Evolutionary conservation across 2,113 vertebrate genomes (phyloP).

Genomic region (Naja naja): DNA sequence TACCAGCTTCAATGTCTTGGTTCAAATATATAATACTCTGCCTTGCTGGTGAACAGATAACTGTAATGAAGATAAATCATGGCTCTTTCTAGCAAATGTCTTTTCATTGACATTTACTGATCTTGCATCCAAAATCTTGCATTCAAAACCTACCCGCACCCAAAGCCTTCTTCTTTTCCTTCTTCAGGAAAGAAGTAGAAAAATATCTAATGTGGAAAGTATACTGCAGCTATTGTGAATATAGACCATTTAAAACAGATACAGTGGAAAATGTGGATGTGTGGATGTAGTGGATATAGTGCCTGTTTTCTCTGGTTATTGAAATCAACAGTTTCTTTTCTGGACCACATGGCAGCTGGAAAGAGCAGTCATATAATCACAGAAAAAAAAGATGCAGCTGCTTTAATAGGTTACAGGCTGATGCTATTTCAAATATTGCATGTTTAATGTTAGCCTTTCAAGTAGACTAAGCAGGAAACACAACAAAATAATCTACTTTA

Average conservation of each 20-base stretch:
- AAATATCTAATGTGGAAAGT: neutral
- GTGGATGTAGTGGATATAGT: neutral
- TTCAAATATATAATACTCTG: constrained; percentile 31
- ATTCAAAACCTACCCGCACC: neutral
- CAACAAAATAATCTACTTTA: neutral
- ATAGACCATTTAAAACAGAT: neutral
- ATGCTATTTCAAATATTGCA: neutral
- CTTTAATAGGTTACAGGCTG: neutral
- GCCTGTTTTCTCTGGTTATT: neutral
- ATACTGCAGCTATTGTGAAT: neutral
- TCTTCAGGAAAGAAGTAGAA: constrained; percentile 1
- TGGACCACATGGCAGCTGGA: neutral
- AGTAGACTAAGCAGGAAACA: neutral
- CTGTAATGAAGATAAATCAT: constrained; percentile 46
- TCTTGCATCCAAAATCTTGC: constrained; percentile 29
- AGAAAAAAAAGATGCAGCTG: neutral
- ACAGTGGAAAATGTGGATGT: neutral
- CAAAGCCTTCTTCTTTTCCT: constrained; percentile 17
- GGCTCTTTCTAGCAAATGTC: constrained; percentile 28
- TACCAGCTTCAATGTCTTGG: constrained; percentile 25
- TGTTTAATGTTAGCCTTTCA: neutral
- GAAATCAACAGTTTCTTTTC: neutral
- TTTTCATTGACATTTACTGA: constrained; percentile 44
- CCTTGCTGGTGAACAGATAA: constrained; percentile 30
- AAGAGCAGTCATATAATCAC: neutral